Evolutionary conservation across 2,113 vertebrate genomes (phyloP), one percentile per base, ranked within the genome.

Genomic region (Psilopsiagon aymara): DNA sequence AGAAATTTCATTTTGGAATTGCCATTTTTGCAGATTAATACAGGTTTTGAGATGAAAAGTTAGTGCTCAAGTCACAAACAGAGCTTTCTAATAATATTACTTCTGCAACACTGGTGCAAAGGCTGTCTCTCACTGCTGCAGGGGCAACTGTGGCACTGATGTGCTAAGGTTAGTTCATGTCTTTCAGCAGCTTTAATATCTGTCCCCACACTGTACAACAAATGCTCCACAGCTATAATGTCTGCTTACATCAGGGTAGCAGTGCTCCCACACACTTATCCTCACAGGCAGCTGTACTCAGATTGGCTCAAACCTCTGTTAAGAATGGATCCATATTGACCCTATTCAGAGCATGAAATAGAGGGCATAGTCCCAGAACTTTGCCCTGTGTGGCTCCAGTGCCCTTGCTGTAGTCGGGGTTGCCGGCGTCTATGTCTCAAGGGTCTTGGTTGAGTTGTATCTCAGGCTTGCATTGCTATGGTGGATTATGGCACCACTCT

Each of bases 271-370:
- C 6, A 41, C 31, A 31, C 14, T 9, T 19, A 3, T 43, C 16
- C 37, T 47, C 0, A 0, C 14, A 33, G 18, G 9, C 9, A 59
- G 6, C 12, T 67, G 41, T 27, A 39, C 2, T 43, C 6, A 3
- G 5, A 5, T 33, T 47, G 17, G 24, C 5, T 57, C 18, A 71
- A 21, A 35, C 2, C 7, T 52, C 24, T 67, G 7, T 2, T 52
- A 70, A 57, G 44, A 10, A 28, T 25, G 4, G 3, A 8, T 75
- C 28, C 10, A 2, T 35, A 11, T 12, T 63, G 10, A n/a, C 9
- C 12, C 24, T 37, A 47, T 71, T n/a, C 9, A 49, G 6, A 2
- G 10, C 19, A 17, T 11, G 24, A 78, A 81, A 19, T 9, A 73
- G 24, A 51, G n/a, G 17, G 31, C 5, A 4, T 3, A 8, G 14